Base-by-base conservation (phyloP, 2,113 vertebrate genomes). In the Nothobranchius furzeri region DNA sequence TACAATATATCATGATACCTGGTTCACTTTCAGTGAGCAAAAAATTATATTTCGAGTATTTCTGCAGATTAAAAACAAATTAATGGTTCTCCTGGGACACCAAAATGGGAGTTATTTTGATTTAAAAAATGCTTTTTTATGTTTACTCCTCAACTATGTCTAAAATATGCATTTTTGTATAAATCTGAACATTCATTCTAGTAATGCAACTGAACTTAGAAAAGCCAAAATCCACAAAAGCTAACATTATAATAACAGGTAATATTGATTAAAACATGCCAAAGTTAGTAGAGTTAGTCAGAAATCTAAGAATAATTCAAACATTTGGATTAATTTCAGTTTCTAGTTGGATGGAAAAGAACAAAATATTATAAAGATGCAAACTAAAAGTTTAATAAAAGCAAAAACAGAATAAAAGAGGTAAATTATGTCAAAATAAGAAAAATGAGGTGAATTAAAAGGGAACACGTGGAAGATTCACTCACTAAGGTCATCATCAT, bases 401-500 rank as follows among this genome's bases (percentile, higher is more conserved):
- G 58, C 49, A 73, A 62, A 42, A 67, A 67, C 35, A 73, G 84
- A 74, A 71, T 40, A 70, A 81, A 66, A 60, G 2, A 63, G 47
- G 48, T 68, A 49, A 53, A 8, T 73, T 54, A 36, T 72, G 43
- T 46, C 11, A n/a, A 60, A 64, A 64, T 6, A 60, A 69, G 66
- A 69, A 52, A 59, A 42, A 67, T 25, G 25, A 60, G 37, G 72
- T 68, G 73, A 75, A 91, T 89, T 86, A 91, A 92, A 93, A 91
- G 90, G 92, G 87, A 91, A 93, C 83, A 78, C 90, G 91, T 90
- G 89, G 90, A 92, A 93, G 90, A 92, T 87, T 90, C 91, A 95
- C 95, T 96, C 92, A 98, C 98, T 95, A 93, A 97, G 92, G 84
- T 98, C 96, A 90, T 94, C 83, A 89, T 99, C 96, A 94, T 98